Base-by-base conservation (phyloP, 2,797 vertebrate species). In the Apogon hyalosoma region DNA sequence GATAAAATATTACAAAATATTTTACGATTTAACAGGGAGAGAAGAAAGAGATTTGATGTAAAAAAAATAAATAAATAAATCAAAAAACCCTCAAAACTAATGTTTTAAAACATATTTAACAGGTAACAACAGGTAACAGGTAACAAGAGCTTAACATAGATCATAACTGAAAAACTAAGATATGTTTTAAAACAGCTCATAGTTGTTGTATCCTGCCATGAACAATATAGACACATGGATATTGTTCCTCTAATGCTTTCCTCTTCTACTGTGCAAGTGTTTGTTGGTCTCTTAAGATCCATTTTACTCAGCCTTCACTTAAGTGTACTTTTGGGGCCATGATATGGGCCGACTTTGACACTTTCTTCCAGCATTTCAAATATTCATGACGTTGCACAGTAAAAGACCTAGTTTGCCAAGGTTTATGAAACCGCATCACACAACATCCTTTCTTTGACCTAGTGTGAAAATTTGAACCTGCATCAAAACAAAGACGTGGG, bases 301-400 rank as follows among this genome's bases (percentile, higher is more conserved):
- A 36, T 71, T 62, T 55, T 12, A 51, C 19, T 60, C 62, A 63
- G 33, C 52, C 49, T 64, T 75, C 42, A 60, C 18, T 50, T 45
- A 77, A 82, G 66, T 71, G 53, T 58, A 59, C 71, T 76, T 65
- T 60, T 59, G 56, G 50, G 50, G 63, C 47, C 42, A n/a, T 40
- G 46, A 72, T 69, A 59, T 55, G 60, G 83, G 71, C 67, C 2
- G 39, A 66, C 28, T 75, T 55, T 45, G 48, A 76, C 50, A 6
- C 48, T 18, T 47, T 55, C 62, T 64, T 70, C 71, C 69, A 70
- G 42, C 64, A 24, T 41, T 48, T 87, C 64, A 80, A 82, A 75
- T 83, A 83, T 85, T 85, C 52, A 84, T 69, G 64, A 73, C 43
- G 47, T 61, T 59, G 52, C 56, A 8, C 60, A 53, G 63, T 57